These are phyloP conservation scores for Bucorvus abyssinicus DNA, from an alignment of 2,797 vertebrate species.

Conservation along the genomic window DNA sequence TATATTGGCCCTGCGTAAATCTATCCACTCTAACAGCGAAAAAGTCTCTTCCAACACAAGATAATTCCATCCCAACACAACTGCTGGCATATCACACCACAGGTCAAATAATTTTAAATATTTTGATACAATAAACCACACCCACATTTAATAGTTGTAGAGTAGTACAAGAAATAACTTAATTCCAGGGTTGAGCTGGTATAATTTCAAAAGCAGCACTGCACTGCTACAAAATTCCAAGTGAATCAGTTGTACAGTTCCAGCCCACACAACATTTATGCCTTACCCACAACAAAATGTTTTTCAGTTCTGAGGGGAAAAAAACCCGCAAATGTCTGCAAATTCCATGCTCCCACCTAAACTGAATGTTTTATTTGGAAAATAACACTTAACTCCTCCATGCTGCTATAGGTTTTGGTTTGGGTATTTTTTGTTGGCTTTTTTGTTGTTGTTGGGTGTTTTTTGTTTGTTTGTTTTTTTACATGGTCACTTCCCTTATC, in stretches of 20 bases:
- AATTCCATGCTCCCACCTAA: background rate
- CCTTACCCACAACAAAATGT: conserved; percentile 22
- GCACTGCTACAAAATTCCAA: background rate
- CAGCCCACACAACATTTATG: conserved; percentile 44
- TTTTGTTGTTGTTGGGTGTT: too few species aligned
- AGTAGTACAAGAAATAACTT: background rate
- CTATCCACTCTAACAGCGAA: background rate
- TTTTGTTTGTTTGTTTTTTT: background rate
- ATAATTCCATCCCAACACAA: background rate
- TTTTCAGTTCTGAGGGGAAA: background rate
- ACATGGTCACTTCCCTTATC: background rate
- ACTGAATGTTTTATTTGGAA: background rate
- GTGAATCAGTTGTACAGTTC: conserved; percentile 8
- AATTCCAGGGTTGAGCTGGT: background rate
- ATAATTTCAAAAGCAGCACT: background rate
- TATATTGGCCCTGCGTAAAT: background rate
- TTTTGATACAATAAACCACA: conserved; percentile 13
- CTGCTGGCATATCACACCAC: background rate
- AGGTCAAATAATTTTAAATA: background rate
- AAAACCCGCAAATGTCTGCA: background rate
- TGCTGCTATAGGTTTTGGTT: background rate
- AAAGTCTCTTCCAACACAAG: background rate
- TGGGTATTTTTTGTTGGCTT: too few species aligned
- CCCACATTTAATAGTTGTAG: background rate
- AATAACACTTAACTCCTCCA: background rate